A percentile compares a stretch with the other conserved stretches of the same genome.
phyloP scores from a whole-genome alignment of 2,797 vertebrate species.

The Pantherophis alleghaniensis region DNA sequence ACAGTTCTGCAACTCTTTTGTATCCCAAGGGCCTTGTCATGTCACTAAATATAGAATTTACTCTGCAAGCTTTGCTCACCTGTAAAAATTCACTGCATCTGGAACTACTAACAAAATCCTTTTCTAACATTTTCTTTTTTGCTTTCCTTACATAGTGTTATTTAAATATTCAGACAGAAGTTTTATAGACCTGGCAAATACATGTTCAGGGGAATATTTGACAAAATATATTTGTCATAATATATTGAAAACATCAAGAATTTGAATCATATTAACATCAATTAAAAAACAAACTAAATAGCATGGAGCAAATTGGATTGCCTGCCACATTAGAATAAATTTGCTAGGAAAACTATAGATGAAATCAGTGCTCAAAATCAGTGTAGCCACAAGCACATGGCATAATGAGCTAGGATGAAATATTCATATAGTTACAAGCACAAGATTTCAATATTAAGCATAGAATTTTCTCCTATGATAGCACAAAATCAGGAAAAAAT shows the following conservation, averaged over 20 bases:
- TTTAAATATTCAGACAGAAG: slow-evolving; percentile 2
- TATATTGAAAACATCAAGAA: slow-evolving; percentile 11
- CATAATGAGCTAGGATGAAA: background rate
- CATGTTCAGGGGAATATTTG: background rate
- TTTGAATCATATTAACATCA: background rate
- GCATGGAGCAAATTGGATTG: background rate
- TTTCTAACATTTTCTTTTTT: background rate
- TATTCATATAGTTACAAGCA: background rate
- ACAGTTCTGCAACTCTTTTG: background rate
- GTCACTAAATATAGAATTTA: slow-evolving; percentile 20
- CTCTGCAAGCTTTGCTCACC: background rate
- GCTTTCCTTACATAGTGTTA: background rate
- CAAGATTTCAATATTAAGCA: background rate
- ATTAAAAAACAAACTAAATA: background rate
- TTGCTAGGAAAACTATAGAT: background rate
- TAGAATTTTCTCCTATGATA: background rate
- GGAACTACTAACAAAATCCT: background rate
- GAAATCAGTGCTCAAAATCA: background rate
- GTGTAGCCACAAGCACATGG: background rate
- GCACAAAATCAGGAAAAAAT: background rate
- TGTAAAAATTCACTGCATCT: rapidly evolving
- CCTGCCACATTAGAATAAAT: too few relatives aligned
- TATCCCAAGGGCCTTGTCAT: background rate
- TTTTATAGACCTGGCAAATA: background rate
- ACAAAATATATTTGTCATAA: background rate